Evolutionary conservation across 2,113 vertebrate genomes (phyloP), one percentile per base, ranked within the genome.

Genomic region (Gymnorhina tibicen): DNA sequence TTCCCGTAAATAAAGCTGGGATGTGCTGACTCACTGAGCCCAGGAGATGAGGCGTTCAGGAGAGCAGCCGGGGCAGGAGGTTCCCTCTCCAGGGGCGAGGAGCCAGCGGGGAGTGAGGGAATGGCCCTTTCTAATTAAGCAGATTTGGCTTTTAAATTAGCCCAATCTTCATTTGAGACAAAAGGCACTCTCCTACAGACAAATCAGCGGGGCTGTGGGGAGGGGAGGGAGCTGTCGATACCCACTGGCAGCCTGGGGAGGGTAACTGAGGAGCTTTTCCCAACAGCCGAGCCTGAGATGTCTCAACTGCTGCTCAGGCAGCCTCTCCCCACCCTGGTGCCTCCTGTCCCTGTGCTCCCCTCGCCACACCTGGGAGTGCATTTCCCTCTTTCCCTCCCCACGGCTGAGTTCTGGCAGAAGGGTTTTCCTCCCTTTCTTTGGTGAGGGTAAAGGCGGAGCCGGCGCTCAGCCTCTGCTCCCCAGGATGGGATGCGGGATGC

Each of bases 81-180:
- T 42, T 91, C 56, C 47, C 13, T 75, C 75, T 87, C 21, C 72
- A 49, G 60, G 76, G 59, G 53, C 3, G 30, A 37, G 78, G 22
- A 77, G 82, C 77, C 80, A 80, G 27, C 2, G 6, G 68, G 78
- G 41, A 78, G 24, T 8, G 42, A 79, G 42, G 39, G 89, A 87
- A 42, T 42, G 56, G 92, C 62, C 47, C 35, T 72, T 62, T 56
- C 18, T 92, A 80, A 55, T 92, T 83, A 72, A 93, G 50, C 33
- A 62, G 74, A 77, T 46, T 59, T 33, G 53, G 76, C 76, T 89
- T 87, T 93, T 88, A 60, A 73, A 85, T 92, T 73, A 81, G 67
- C 4, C 7, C 24, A 33, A 4, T 32, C 69, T 93, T 60, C 15
- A 26, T 59, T 94, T 30, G 56, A 80, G 87, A 37, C 52, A 80